Evolutionary conservation across 1,140 invertebrate species (phyloP).

Genomic region (Plutomurus gul): DNA sequence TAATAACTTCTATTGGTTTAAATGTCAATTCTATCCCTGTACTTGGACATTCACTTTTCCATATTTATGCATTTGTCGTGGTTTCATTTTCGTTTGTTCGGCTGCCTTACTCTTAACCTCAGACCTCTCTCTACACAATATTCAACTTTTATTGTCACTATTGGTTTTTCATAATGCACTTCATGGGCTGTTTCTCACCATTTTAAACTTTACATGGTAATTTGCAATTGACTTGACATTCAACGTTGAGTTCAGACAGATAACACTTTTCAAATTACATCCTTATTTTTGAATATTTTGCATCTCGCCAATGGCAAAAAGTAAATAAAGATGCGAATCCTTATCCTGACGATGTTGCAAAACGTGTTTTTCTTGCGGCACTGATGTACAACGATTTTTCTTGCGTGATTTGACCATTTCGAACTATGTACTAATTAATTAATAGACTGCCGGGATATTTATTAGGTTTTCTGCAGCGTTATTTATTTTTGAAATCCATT

Average conservation of each 20-base stretch:
- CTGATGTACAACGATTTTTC: neutral
- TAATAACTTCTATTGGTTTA: conserved; percentile 4
- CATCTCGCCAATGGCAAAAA: neutral
- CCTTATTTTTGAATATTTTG: neutral
- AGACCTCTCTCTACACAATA: neutral
- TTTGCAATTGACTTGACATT: conserved; percentile 3
- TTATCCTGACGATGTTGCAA: neutral
- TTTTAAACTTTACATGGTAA: neutral
- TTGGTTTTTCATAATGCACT: neutral
- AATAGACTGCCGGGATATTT: too few relatives aligned
- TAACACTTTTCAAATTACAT: conserved; percentile 9
- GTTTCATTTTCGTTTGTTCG: conserved; percentile 6
- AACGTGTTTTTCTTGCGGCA: neutral
- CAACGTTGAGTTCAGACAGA: conserved; percentile 1
- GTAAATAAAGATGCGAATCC: neutral
- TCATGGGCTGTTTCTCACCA: neutral
- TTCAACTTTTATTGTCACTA: conserved; percentile 9
- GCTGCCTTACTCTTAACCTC: neutral
- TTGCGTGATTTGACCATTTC: neutral
- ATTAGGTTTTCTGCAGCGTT: too few relatives aligned
- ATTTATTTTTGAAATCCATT: too few relatives aligned
- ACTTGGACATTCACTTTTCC: conserved; percentile 28
- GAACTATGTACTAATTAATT: too few relatives aligned
- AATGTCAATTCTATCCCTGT: conserved; percentile 14
- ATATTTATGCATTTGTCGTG: conserved; percentile 27